A percentile compares a stretch with the other conserved stretches of the same genome.
These are phyloP conservation scores for Myiagra hebetior DNA, from an alignment of 2,113 vertebrate species.

Conservation along the genomic window DNA sequence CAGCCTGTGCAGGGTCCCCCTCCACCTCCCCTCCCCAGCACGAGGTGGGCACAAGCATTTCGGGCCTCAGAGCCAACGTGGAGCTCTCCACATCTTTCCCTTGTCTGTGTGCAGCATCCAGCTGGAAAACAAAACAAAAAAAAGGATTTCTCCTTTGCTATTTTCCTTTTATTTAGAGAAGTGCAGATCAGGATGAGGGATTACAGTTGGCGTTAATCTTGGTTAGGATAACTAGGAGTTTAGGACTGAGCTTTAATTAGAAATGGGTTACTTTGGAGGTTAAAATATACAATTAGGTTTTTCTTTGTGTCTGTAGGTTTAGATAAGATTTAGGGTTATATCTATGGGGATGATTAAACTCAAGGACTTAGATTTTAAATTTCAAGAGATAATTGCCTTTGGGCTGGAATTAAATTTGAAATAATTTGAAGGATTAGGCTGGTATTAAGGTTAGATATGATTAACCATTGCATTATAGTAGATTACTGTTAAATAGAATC, in stretches of 20 bases:
- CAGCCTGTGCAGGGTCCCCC: neutral
- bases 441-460: conserved; percentile 1
- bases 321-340: neutral
- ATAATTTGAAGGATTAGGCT: conserved; percentile 4
- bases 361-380: neutral
- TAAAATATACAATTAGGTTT: neutral
- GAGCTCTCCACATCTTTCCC: neutral
- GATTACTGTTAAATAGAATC: neutral
- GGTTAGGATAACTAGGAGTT: neutral
- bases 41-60: accelerated
- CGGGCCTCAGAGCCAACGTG: neutral
- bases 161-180: neutral
- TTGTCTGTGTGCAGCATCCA: neutral
- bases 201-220: neutral
- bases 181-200: neutral
- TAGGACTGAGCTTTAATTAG: neutral
- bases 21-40: neutral
- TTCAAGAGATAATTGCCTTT: neutral
- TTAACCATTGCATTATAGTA: neutral
- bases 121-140: neutral
- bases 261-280: neutral
- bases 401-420: conserved; percentile 1
- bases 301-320: neutral
- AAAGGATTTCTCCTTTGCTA: neutral
- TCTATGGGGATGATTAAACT: neutral